These are phyloP conservation scores for Scaptomyza reducta DNA, from an alignment of 2,888 invertebrate species.

Conservation along the genomic window DNA sequence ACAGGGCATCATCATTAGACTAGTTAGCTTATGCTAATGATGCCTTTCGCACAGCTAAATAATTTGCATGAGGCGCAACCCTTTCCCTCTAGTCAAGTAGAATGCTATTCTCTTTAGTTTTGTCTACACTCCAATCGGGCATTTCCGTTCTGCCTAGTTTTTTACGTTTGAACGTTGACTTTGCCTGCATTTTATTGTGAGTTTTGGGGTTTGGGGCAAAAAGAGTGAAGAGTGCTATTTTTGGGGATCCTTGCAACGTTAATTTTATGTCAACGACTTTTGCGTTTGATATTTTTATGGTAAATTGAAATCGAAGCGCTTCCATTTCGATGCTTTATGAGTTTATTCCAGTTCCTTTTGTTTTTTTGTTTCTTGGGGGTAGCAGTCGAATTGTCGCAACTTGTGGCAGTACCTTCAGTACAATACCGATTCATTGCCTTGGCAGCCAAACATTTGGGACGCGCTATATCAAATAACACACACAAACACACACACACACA, in stretches of 20 bases:
- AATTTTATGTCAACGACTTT: slow-evolving; percentile 80
- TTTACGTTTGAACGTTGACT: not conserved
- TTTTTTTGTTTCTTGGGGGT: slow-evolving; percentile 40
- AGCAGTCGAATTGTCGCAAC: slow-evolving; percentile 60
- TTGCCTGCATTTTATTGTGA: slow-evolving; percentile 72
- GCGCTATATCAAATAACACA: slow-evolving; percentile 79
- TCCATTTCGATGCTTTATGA: slow-evolving; percentile 79
- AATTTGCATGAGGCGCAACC: slow-evolving; percentile 59
- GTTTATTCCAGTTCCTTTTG: slow-evolving; percentile 52
- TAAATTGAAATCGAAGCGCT: slow-evolving; percentile 77
- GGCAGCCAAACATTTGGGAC: slow-evolving; percentile 78
- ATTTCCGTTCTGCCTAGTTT: slow-evolving; percentile 22
- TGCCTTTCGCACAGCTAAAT: slow-evolving; percentile 63
- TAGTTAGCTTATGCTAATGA: slow-evolving; percentile 50
- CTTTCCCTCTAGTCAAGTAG: slow-evolving; percentile 5
- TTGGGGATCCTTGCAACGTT: slow-evolving; percentile 53
- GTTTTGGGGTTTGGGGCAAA: not conserved
- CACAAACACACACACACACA: slow-evolving; percentile 9
- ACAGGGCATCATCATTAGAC: slow-evolving; percentile 37
- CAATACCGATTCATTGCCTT: slow-evolving; percentile 65
- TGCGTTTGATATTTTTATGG: slow-evolving; percentile 70
- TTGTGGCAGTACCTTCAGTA: slow-evolving; percentile 69
- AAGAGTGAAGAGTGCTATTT: not conserved
- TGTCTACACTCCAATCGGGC: slow-evolving; percentile 37
- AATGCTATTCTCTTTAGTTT: slow-evolving; percentile 24